Base-by-base conservation (phyloP, 2,797 vertebrate genomes). In the Discoglossus pictus region DNA sequence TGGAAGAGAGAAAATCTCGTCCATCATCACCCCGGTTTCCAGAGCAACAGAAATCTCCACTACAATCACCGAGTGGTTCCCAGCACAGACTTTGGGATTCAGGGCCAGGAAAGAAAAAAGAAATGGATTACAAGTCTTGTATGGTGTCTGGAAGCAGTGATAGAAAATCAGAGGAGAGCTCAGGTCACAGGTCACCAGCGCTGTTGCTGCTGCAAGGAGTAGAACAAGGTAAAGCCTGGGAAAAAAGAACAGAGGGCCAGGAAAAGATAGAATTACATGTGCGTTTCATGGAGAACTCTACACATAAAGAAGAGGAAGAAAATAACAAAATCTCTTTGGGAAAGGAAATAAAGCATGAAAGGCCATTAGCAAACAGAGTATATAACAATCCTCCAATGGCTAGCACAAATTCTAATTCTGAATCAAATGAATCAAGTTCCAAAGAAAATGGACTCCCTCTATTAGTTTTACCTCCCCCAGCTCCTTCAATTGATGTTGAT, bases 391-490 rank as follows among this genome's bases (percentile, higher is more conserved):
- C 6, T 66, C 74, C 0, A 25, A 65, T 71, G 39, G 11, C 61
- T 43, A 65, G 27, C 61, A 65, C 68, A 71, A 71, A 71, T 52
- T 31, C 38, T 24, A 71, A 71, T 52, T 31, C 38, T 24, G 46
- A 51, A 51, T 21, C 27, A 21, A 55, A 58, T 61, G 80, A 79
- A 13, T 68, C 78, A 2, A 74, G 51, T 34, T 9, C 66, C 2
- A 83, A 85, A 43, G 83, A 83, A 43, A 85, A 85, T 6, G 90
- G 93, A 27, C 75, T 83, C 1, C 88, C 89, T 3, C 68, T 95
- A 39, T 88, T 95, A 80, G 91, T 95, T 7, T 84, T 96, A 13
- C 94, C 94, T 43, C 94, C 94, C 1, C 94, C 94, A 0, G 93
- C 93, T 6, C 94, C 92, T 1, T 96, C 94, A 1, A 88, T 96